Percentiles rank a stretch among this genome's conserved stretches.
Evolutionary conservation across 2,113 vertebrate species (phyloP).

Genomic region (Lates calcarifer): DNA sequence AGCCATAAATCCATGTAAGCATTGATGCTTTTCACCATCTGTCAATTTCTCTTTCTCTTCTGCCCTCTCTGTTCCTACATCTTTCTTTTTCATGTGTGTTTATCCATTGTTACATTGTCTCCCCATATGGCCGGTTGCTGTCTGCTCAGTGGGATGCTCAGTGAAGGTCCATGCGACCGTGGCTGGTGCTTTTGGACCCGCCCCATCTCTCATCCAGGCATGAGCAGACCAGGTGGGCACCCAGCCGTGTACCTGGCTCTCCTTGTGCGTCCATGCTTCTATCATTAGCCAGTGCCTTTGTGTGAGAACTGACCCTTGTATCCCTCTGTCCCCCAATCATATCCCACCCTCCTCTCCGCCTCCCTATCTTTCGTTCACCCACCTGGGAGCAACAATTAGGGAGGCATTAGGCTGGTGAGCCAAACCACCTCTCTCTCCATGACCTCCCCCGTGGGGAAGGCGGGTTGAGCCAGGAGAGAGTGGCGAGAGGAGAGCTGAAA

Average conservation of each 20-base stretch:
- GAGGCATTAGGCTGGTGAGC: conserved; percentile 64
- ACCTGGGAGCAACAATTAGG: conserved; percentile 79
- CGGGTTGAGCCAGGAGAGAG: conserved; percentile 6
- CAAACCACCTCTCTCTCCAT: conserved; percentile 56
- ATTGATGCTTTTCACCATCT: conserved; percentile 50
- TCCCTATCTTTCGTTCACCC: conserved; percentile 59
- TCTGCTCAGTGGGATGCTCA: conserved; percentile 1
- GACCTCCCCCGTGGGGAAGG: conserved; percentile 63
- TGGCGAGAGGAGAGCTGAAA: conserved; percentile 32
- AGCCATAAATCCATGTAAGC: conserved; percentile 36
- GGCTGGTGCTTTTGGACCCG: conserved; percentile 31
- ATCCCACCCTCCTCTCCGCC: not conserved
- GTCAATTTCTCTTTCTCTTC: conserved; percentile 17
- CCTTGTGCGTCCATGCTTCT: conserved; percentile 44
- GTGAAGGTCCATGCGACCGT: conserved; percentile 40
- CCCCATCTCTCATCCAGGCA: conserved; percentile 31
- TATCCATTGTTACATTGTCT: conserved; percentile 40
- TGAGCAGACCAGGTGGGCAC: conserved; percentile 1
- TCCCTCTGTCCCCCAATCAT: not conserved
- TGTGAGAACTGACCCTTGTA: conserved; percentile 26
- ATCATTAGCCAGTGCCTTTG: conserved; percentile 70
- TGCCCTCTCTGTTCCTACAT: not conserved
- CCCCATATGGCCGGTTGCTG: not conserved
- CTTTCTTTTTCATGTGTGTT: conserved; percentile 15
- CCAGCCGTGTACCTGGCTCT: conserved; percentile 38